Conservation (phyloP, 2,797 vertebrate species). For the Salmo trutta region DNA sequence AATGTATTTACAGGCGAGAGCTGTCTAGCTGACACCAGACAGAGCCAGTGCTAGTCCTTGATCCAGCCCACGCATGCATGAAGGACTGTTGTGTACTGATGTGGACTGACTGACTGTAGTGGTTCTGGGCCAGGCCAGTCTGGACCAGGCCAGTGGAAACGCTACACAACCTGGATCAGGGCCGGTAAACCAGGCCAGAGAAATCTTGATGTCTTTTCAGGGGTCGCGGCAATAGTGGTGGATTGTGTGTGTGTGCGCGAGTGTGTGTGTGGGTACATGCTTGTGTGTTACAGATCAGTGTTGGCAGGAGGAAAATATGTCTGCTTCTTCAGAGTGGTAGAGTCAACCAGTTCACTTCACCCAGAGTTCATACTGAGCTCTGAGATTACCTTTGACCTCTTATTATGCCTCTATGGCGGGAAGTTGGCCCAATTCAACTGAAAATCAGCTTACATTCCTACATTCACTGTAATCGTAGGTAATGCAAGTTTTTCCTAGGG, state of each 20-base stretch:
- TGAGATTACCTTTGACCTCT: conserved; percentile 45
- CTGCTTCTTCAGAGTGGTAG: no score
- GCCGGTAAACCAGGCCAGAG: conserved; percentile 47
- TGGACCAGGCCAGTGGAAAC: conserved; percentile 49
- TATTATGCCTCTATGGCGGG: conserved; percentile 24
- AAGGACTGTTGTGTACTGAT: neutral
- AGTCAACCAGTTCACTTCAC: no score
- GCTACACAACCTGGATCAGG: conserved; percentile 52
- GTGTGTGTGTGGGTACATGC: neutral
- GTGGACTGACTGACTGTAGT: neutral
- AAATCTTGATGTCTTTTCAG: conserved; percentile 55
- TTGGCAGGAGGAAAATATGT: no score
- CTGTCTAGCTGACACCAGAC: conserved; percentile 41
- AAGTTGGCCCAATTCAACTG: neutral
- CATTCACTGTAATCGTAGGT: neutral
- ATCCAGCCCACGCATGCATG: conserved; percentile 33
- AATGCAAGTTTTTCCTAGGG: no score
- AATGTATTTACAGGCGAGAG: conserved; percentile 45
- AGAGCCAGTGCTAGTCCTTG: conserved; percentile 16
- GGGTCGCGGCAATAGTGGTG: conserved; percentile 1
- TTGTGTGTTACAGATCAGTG: no score
- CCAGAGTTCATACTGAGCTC: no score
- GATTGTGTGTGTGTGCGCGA: neutral
- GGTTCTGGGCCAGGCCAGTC: conserved; percentile 26
- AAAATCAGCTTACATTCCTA: neutral